Evolutionary conservation across 1,140 invertebrate species (phyloP).

Genomic region (Octopus bimaculoides): DNA sequence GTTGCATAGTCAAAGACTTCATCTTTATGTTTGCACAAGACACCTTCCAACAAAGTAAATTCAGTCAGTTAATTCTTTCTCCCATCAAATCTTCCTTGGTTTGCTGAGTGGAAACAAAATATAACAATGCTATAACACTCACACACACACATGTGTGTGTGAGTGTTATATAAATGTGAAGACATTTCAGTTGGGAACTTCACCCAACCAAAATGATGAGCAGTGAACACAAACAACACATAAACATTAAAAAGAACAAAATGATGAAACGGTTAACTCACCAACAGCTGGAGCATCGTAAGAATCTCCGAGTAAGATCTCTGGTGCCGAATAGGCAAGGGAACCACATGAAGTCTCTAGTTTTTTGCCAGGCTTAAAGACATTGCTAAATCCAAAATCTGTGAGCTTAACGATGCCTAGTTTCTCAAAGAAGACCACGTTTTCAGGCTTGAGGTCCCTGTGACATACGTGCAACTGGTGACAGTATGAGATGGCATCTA

Average conservation of each 20-base stretch:
- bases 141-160: too few species aligned
- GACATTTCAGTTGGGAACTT: not conserved
- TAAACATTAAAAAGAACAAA: not conserved
- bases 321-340: slow-evolving; percentile 97
- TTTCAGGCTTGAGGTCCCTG: slow-evolving; percentile 97
- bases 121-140: too few species aligned
- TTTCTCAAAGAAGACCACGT: slow-evolving; percentile 98
- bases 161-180: too few species aligned
- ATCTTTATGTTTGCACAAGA: too few species aligned
- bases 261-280: slow-evolving; percentile 56
- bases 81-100: too few species aligned
- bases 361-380: slow-evolving; percentile 95
- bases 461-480: slow-evolving; percentile 91
- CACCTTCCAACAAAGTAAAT: too few species aligned
- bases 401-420: slow-evolving; percentile 96
- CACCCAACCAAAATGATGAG: not conserved
- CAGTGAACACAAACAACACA: not conserved
- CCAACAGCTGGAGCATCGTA: slow-evolving; percentile 80
- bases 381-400: slow-evolving; percentile 96
- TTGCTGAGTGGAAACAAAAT: too few species aligned
- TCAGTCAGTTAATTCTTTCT: too few species aligned
- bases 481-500: slow-evolving; percentile 96
- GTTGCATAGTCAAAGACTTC: too few species aligned
- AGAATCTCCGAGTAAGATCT: slow-evolving; percentile 89
- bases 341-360: slow-evolving; percentile 99